Percentiles rank a stretch among this genome's conserved stretches.
Conservation (phyloP, 2,113 vertebrate genomes). For the Tupaia tana region DNA sequence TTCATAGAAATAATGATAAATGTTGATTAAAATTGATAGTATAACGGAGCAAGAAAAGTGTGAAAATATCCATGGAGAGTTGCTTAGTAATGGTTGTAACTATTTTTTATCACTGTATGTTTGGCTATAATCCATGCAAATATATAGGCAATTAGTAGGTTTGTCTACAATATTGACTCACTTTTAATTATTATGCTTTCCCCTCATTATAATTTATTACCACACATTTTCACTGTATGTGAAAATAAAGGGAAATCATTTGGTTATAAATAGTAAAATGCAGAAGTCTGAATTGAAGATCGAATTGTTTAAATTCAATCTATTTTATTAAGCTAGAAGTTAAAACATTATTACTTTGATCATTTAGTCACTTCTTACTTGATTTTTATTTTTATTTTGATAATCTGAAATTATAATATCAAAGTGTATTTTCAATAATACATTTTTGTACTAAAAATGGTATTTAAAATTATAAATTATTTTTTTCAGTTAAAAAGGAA, state of each 20-base stretch:
- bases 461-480: background rate
- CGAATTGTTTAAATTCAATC: background rate
- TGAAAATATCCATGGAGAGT: background rate
- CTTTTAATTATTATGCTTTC: slow-evolving; percentile 63
- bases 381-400: background rate
- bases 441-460: background rate
- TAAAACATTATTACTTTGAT: background rate
- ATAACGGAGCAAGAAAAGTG: background rate
- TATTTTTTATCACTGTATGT: background rate
- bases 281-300: slow-evolving; percentile 68
- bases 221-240: slow-evolving; percentile 60
- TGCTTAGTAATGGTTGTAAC: background rate
- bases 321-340: slow-evolving; percentile 5
- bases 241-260: slow-evolving; percentile 73
- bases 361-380: background rate
- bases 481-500: background rate
- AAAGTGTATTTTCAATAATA: background rate
- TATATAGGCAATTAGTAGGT: slow-evolving; percentile 56
- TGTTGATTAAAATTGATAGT: background rate
- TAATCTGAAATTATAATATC: background rate
- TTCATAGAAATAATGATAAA: background rate
- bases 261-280: slow-evolving; percentile 77
- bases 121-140: slow-evolving; percentile 65
- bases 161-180: slow-evolving; percentile 9
- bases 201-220: slow-evolving; percentile 71